Base-by-base conservation (phyloP, 1,140 invertebrate genomes). In the Cryptotermes secundus region DNA sequence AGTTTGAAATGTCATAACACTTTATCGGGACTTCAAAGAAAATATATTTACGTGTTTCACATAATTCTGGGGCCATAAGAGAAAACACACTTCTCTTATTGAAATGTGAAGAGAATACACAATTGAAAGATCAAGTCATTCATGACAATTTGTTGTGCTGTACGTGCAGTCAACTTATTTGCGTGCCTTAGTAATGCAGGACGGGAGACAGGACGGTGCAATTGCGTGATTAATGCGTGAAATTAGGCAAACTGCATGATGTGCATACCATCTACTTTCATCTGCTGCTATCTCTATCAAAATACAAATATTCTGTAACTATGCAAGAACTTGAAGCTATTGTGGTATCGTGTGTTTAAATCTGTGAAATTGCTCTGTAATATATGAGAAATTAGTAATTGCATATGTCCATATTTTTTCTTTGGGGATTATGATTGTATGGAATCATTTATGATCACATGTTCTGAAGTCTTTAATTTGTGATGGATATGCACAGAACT, bases 131-230 rank as follows among this genome's bases (percentile, higher is more conserved):
- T 42, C 1, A 42, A 42, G 53, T 72, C 26, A 72, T 72, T 31
- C 14, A 38, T 19, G 45, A 19, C 19, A 19, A 49, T 22, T 26
- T 31, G n/a, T 72, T 3, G 35, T 82, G 35, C 31, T 82, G 81
- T 53, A 19, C 16, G 81, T 82, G 81, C 35, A 38, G 31, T 45
- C 81, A n/a, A 45, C 12, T 53, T 82, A 53, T 49, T 81, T 82
- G 81, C 81, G 81, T 49, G 26, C 24, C 42, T 26, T 31, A 45
- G 36, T 59, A 16, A 59, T 82, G 81, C 6, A 82, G 81, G 81
- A 82, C 81, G 81, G 81, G 81, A 31, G 81, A 59, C 38, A 82
- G 81, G 81, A 82, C 81, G 81, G 81, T 82, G 81, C 81, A 82
- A 19, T 45, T 49, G 81, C 3, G 59, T 72, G 59, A 72, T 26